Evolutionary conservation across 2,113 vertebrate genomes (phyloP).

Genomic region (Mus pahari): DNA sequence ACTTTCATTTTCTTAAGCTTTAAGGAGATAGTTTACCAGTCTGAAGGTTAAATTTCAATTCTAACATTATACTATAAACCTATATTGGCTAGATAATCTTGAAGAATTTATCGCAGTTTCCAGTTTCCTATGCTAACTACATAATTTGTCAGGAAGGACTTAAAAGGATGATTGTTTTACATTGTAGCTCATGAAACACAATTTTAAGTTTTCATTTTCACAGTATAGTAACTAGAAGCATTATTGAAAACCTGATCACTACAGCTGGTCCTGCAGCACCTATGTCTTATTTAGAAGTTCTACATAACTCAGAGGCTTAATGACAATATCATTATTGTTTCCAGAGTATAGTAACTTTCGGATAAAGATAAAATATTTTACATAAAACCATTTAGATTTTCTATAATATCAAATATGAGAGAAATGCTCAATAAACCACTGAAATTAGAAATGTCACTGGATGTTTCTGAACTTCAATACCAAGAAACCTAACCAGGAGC

Average conservation of each 20-base stretch:
- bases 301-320: conserved; percentile 16
- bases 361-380: conserved; percentile 35
- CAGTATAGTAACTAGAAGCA: conserved; percentile 10
- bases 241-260: conserved; percentile 19
- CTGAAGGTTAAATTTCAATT: conserved; percentile 70
- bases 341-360: conserved; percentile 26
- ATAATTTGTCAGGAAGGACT: background rate
- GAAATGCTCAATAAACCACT: conserved; percentile 46
- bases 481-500: conserved; percentile 48
- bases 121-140: conserved; percentile 43
- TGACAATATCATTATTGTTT: conserved; percentile 42
- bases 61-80: conserved; percentile 61
- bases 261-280: background rate
- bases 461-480: background rate
- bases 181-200: conserved; percentile 54
- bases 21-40: conserved; percentile 65
- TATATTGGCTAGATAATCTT: conserved; percentile 32
- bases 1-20: conserved; percentile 67
- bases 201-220: conserved; percentile 57
- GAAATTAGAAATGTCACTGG: conserved; percentile 40
- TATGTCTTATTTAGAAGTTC: conserved; percentile 51
- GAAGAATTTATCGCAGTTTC: background rate
- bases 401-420: conserved; percentile 51
- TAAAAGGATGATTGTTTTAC: conserved; percentile 37
- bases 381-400: conserved; percentile 67